Evolutionary conservation across 2,113 vertebrate genomes (phyloP), one percentile per base, ranked within the genome.

Genomic region (Odocoileus hemionus): DNA sequence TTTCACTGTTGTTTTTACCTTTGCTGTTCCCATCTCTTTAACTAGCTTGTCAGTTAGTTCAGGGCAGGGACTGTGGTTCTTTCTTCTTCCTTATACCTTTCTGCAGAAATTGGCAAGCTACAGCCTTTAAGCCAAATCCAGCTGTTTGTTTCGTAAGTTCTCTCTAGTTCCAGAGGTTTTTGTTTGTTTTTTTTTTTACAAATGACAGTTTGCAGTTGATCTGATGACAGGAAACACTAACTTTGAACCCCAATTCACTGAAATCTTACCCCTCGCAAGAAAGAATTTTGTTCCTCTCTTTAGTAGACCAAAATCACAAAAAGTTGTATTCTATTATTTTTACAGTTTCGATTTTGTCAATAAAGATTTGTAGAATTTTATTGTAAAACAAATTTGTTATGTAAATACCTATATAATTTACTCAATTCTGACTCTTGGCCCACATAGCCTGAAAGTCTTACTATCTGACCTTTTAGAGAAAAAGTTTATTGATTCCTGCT

Each of bases 261-360:
- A 87, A 90, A 43, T 74, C 23, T 80, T 84, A 7, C 25, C 25
- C 50, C 10, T 67, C 33, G 8, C 11, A 30, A 96, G 64, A 85
- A 88, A 82, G n/a, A 82, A 70, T 88, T 91, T 25, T 3, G 2
- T 94, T 85, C 30, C 89, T 92, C 47, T 92, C 36, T 21, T 82
- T 79, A 85, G 58, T 74, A 50, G 58, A 60, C 21, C 57, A 57
- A 6, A 36, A 45, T 83, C 64, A 21, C 52, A 61, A 47, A 89
- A 23, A 92, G 39, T 84, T 92, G 43, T 64, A 58, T 91, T 92
- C 12, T 58, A 2, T 70, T 89, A 86, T 90, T 82, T 95, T 88
- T 92, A 54, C 80, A 54, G 57, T 94, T 97, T 96, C 9, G 86
- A 30, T 95, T 95, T 97, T 74, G 23, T 94, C 80, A 84, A 45